A percentile compares a stretch with the other conserved stretches of the same genome.
Evolutionary conservation across 2,113 vertebrate genomes (phyloP).

Genomic region (Brienomyrus brachyistius): DNA sequence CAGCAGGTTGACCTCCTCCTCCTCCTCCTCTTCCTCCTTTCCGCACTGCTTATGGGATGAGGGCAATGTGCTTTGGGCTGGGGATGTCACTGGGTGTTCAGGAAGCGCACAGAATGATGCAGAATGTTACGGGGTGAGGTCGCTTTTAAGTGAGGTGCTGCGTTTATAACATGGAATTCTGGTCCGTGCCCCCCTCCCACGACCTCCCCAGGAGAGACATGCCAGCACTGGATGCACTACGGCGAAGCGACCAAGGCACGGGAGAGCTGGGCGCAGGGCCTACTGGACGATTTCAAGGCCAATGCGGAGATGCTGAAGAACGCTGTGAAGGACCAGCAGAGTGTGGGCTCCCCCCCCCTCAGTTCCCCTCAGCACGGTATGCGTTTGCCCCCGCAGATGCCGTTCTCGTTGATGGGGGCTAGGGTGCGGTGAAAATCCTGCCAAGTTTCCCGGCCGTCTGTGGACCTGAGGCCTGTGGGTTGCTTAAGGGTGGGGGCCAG

Average conservation of each 20-base stretch:
- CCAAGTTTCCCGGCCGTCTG: constrained; percentile 34
- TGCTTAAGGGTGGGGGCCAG: constrained; percentile 17
- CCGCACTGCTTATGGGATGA: background rate
- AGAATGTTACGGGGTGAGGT: background rate
- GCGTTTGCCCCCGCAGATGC: constrained; percentile 41
- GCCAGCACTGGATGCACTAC: constrained; percentile 92
- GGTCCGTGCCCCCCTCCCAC: background rate
- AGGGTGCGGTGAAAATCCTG: background rate
- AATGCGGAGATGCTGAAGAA: constrained; percentile 88
- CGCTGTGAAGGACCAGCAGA: constrained; percentile 71
- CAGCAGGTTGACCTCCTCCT: background rate
- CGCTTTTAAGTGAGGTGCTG: background rate
- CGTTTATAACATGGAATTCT: background rate
- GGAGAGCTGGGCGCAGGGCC: constrained; percentile 75
- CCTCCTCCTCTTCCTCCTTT: background rate
- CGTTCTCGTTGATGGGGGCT: background rate
- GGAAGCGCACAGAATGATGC: background rate
- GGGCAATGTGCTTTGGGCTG: background rate
- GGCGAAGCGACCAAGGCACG: constrained; percentile 88
- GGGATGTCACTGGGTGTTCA: background rate
- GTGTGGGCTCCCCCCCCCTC: constrained; percentile 58
- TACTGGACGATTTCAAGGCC: constrained; percentile 83
- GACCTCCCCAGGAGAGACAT: constrained; percentile 71
- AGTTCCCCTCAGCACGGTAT: constrained; percentile 68
- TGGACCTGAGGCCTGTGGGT: constrained; percentile 46